Conservation (phyloP, 2,797 vertebrate genomes). For the Mareca penelope region DNA sequence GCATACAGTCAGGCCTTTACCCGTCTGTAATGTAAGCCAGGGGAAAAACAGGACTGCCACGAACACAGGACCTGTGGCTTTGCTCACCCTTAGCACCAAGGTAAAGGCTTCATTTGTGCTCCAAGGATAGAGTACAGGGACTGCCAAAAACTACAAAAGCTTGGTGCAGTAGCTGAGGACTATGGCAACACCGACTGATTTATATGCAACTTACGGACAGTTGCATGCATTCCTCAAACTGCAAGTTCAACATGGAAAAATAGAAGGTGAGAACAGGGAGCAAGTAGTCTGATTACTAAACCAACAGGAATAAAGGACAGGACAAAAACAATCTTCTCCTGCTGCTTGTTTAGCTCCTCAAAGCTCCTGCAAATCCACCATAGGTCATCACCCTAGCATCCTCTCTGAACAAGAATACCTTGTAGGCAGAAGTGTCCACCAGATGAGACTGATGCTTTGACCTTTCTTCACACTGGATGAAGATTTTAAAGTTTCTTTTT, state of each 20-base stretch:
- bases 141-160: neutral
- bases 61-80: neutral
- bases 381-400: neutral
- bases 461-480: neutral
- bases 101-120: neutral
- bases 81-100: neutral
- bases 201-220: neutral
- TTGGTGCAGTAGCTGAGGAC: neutral
- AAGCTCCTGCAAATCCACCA: neutral
- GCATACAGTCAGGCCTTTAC: fast-evolving
- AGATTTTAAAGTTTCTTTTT: neutral
- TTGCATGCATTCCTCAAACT: neutral
- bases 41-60: neutral
- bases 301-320: neutral
- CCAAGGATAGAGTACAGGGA: neutral
- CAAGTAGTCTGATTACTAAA: neutral
- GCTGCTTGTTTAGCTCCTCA: neutral
- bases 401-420: neutral
- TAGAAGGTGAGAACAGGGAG: neutral
- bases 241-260: neutral
- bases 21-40: neutral
- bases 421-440: neutral
- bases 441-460: neutral
- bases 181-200: fast-evolving
- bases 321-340: neutral